Evolutionary conservation across 2,888 invertebrate genomes (phyloP).

Genomic region (Agonopterix arenella): DNA sequence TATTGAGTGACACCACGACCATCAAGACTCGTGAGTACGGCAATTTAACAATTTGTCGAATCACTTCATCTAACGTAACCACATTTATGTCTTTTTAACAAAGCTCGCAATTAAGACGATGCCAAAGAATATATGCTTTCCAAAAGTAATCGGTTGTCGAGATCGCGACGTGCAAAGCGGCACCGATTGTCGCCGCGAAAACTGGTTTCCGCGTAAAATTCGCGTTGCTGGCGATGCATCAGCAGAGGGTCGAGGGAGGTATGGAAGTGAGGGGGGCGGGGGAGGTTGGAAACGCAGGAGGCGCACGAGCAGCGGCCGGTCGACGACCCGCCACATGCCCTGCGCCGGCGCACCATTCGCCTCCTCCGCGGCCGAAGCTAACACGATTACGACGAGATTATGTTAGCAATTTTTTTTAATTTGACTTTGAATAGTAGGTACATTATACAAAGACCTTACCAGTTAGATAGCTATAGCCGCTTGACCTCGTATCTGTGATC

Average conservation of each 20-base stretch:
- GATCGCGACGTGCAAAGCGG: conserved; percentile 38
- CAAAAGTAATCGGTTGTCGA: conserved; percentile 28
- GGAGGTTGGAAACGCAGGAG: conserved; percentile 66
- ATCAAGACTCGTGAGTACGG: neutral
- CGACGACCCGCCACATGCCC: conserved; percentile 72
- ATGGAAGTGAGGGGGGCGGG: conserved; percentile 34
- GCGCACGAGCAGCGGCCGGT: conserved; percentile 68
- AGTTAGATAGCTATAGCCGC: too few relatives aligned
- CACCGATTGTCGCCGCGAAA: conserved; percentile 54
- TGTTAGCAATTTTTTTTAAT: conserved; percentile 38
- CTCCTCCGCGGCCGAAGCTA: conserved; percentile 49
- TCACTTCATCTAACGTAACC: conserved; percentile 1
- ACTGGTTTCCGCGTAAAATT: conserved; percentile 73
- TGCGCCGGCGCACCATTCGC: conserved; percentile 66
- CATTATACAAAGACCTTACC: too few relatives aligned
- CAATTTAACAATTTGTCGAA: conserved; percentile 7
- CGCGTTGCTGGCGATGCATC: conserved; percentile 71
- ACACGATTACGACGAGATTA: conserved; percentile 47
- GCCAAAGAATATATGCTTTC: conserved; percentile 3
- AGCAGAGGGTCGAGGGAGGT: conserved; percentile 59
- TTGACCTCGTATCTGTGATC: too few relatives aligned
- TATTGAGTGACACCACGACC: neutral
- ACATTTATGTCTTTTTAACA: neutral
- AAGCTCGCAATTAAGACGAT: neutral
- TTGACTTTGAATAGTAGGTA: neutral